These are phyloP conservation scores for Oxyteleia sp. DNA, from an alignment of 2,888 invertebrate genomes.

Conservation along the genomic window DNA sequence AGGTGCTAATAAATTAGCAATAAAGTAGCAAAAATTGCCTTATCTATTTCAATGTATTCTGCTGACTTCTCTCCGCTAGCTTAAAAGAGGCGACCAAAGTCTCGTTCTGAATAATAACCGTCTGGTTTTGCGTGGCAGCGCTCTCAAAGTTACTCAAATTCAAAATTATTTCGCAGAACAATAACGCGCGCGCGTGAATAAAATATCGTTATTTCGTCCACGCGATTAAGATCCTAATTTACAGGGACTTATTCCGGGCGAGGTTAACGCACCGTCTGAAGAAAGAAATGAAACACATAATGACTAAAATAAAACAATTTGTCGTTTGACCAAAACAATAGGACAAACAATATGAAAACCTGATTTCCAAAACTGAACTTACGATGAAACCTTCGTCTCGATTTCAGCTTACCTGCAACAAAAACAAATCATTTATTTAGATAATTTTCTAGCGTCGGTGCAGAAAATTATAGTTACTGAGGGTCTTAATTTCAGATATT, in stretches of 20 bases:
- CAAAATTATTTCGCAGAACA: conserved; percentile 52
- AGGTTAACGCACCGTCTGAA: background rate
- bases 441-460: background rate
- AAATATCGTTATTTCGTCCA: conserved; percentile 52
- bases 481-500: too few species aligned
- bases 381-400: background rate
- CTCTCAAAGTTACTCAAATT: conserved; percentile 44
- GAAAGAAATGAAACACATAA: background rate
- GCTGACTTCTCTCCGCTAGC: too few species aligned
- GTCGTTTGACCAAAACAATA: too few species aligned
- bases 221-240: conserved; percentile 54
- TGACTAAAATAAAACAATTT: too few species aligned
- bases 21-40: too few species aligned
- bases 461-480: too few species aligned
- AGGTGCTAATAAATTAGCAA: too few species aligned
- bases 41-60: too few species aligned
- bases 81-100: too few species aligned
- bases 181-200: conserved; percentile 40
- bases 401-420: conserved; percentile 49
- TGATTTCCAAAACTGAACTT: background rate
- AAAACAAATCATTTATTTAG: conserved; percentile 17
- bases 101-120: conserved; percentile 59
- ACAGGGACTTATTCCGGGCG: background rate
- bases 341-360: too few species aligned
- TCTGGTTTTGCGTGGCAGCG: conserved; percentile 22